Conservation (phyloP, 2,797 vertebrate genomes). For the Balearica regulorum region DNA sequence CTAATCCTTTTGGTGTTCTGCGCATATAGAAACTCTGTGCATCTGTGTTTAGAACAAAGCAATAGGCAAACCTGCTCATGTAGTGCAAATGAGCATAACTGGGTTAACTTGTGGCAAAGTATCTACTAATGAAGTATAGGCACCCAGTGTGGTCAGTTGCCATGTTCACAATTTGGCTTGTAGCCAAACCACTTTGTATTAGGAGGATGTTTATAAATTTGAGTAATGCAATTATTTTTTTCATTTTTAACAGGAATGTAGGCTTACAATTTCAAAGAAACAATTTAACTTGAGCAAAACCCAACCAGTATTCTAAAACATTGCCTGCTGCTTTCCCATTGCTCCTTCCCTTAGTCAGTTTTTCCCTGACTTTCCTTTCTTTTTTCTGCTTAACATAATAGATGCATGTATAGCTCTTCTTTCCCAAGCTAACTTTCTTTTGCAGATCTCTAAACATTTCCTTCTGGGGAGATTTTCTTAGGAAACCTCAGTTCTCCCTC, state of each 20-base stretch:
- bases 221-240: background rate
- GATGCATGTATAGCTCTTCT: background rate
- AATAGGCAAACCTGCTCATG: background rate
- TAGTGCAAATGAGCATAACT: background rate
- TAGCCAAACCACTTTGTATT: background rate
- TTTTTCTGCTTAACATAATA: background rate
- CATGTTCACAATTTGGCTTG: background rate
- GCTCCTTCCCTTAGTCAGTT: background rate
- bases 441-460: background rate
- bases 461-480: background rate
- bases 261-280: background rate
- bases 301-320: background rate
- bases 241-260: background rate
- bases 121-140: background rate
- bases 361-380: background rate
- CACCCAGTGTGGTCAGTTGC: background rate
- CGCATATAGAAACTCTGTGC: background rate
- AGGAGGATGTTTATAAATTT: background rate
- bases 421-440: background rate
- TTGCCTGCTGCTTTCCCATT: conserved; percentile 8
- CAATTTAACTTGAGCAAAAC: background rate
- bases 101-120: background rate
- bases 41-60: background rate
- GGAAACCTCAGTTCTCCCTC: background rate
- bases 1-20: background rate